Base-by-base conservation (phyloP, 2,113 vertebrate genomes). In the Eublepharis macularius region DNA sequence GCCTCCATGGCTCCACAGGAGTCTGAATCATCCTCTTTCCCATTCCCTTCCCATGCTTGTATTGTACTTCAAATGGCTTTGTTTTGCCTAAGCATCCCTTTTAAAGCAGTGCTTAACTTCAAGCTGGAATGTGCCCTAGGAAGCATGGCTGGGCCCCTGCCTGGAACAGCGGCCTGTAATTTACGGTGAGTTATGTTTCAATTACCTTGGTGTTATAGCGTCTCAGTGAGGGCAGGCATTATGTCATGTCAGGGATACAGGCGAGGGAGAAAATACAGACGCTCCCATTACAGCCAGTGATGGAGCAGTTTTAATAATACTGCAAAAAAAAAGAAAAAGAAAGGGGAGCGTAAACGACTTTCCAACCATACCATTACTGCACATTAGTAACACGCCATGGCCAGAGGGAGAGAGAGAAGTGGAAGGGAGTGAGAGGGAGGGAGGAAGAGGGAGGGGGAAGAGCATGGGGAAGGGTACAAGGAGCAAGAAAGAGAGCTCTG, bases 101-200 rank as follows among this genome's bases (percentile, higher is more conserved):
- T 95, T 95, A 94, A 96, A 96, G 91, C 94, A 95, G 93, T 95
- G 95, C 94, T 96, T 96, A 95, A 94, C 90, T 96, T 95, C 92
- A 92, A 92, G 93, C 94, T 95, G 93, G 95, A 97, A 97, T 95
- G 93, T 96, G 95, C 92, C 93, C 93, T 92, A 94, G 93, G 91
- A 96, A 95, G 88, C 96, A 94, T 90, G 91, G 92, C 90, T 57
- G 5, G 88, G 95, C 74, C 94, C 90, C 92, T 95, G 94, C 90
- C 90, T 95, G 94, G 90, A 96, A 95, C 94, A 95, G 90, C 88
- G 88, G 95, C 87, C 94, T 95, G 95, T 97, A 96, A 97, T 96
- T 97, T 96, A 96, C 85, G 24, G 94, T 96, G 96, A 97, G 94
- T 97, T 97, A 97, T 97, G 96, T 96, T 97, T 97, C 97, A 97